These are phyloP conservation scores for Diabrotica virgifera DNA, from an alignment of 1,140 invertebrate species.

Conservation along the genomic window DNA sequence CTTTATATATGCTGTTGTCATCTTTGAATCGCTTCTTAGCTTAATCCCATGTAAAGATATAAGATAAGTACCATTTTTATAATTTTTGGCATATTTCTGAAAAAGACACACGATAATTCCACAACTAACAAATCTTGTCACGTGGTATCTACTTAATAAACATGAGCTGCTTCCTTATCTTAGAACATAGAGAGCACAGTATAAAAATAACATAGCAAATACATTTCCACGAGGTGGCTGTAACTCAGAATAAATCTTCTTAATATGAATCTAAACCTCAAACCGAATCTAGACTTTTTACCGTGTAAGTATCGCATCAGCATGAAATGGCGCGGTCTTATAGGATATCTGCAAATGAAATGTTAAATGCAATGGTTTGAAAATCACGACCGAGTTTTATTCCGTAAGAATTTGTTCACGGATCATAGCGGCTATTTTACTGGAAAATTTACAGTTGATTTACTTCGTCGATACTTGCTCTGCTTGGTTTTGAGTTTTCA, in stretches of 20 bases:
- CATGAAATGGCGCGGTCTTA: conserved; percentile 1
- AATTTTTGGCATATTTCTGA: too few relatives aligned
- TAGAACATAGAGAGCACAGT: neutral
- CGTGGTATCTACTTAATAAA: too few relatives aligned
- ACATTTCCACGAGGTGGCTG: neutral
- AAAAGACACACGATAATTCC: too few relatives aligned
- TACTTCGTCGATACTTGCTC: neutral
- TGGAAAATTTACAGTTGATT: neutral
- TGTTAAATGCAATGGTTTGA: neutral
- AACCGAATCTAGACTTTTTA: neutral
- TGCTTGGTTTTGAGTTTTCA: neutral
- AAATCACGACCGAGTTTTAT: neutral
- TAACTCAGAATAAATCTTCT: too few relatives aligned
- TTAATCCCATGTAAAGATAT: too few relatives aligned
- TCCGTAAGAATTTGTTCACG: neutral
- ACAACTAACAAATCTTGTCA: too few relatives aligned
- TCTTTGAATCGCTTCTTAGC: too few relatives aligned
- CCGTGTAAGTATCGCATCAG: neutral
- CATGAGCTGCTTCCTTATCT: too few relatives aligned
- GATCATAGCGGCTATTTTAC: neutral
- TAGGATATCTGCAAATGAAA: neutral
- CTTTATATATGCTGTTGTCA: too few relatives aligned
- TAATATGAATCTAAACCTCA: too few relatives aligned
- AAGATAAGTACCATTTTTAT: too few relatives aligned
- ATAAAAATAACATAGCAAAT: neutral